phyloP scores from a whole-genome alignment of 1,140 invertebrate species.

The Leptinotarsa undecemlineata region DNA sequence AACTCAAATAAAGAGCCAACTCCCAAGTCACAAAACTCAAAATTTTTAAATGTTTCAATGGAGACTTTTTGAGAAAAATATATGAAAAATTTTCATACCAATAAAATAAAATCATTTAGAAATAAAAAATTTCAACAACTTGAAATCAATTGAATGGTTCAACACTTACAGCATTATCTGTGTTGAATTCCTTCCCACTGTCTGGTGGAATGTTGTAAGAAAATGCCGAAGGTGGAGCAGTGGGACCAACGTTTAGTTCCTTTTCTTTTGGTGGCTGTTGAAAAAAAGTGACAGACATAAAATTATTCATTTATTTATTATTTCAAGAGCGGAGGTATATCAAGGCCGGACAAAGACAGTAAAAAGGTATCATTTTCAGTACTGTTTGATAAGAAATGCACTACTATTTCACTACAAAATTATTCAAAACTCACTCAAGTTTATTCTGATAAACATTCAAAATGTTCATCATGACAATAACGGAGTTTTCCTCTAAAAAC shows the following conservation, averaged over 20 bases:
- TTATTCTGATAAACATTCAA: too few relatives aligned
- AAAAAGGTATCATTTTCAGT: too few relatives aligned
- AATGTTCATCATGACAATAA: too few relatives aligned
- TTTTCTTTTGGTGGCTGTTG: constrained; percentile 12
- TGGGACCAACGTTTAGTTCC: constrained; percentile 31
- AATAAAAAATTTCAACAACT: constrained; percentile 13
- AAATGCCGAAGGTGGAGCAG: constrained; percentile 61
- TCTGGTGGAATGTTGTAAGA: constrained; percentile 74
- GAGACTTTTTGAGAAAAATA: constrained; percentile 20
- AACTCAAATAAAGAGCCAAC: not conserved
- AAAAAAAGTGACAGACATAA: not conserved
- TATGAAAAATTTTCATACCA: not conserved
- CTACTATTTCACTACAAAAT: too few relatives aligned
- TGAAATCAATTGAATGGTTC: not conserved
- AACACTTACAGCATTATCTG: constrained; percentile 57
- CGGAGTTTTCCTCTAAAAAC: too few relatives aligned
- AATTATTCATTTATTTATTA: too few relatives aligned
- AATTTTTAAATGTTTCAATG: not conserved
- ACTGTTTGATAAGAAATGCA: too few relatives aligned
- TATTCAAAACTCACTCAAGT: too few relatives aligned
- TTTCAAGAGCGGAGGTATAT: too few relatives aligned
- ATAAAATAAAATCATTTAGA: constrained; percentile 18
- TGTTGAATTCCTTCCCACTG: constrained; percentile 64
- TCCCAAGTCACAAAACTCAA: too few relatives aligned
- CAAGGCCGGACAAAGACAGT: too few relatives aligned